Evolutionary conservation across 2,113 vertebrate species (phyloP).

Genomic region (Okapia johnstoni): DNA sequence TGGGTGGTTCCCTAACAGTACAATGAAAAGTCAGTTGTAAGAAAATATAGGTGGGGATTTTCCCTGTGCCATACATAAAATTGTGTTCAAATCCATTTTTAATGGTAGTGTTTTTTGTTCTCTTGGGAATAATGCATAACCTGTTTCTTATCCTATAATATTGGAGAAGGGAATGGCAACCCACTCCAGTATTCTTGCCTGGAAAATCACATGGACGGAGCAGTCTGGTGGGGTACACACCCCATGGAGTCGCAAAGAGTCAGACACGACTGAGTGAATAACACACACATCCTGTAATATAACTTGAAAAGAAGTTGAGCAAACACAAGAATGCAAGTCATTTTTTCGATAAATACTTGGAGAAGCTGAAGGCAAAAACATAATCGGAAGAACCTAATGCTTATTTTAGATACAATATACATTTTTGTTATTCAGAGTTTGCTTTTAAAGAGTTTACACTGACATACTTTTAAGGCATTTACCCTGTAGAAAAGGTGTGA

Average conservation of each 20-base stretch:
- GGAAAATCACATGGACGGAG: not conserved
- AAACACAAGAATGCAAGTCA: not conserved
- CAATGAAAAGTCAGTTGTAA: not conserved
- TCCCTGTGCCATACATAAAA: not conserved
- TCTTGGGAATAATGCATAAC: not conserved
- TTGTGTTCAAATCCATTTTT: not conserved
- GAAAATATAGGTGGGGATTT: not conserved
- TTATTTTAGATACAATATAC: not conserved
- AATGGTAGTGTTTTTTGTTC: not conserved
- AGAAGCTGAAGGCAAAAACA: not conserved
- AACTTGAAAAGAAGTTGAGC: constrained; percentile 15
- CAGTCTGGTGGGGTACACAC: not conserved
- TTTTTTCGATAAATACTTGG: not conserved
- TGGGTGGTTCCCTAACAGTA: not conserved
- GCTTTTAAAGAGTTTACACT: not conserved
- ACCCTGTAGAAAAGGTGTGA: not conserved
- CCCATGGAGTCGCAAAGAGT: not conserved
- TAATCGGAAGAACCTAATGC: not conserved
- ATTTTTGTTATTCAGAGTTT: not conserved
- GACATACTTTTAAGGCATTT: not conserved
- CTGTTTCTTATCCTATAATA: not conserved
- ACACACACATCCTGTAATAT: not conserved
- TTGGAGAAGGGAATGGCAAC: not conserved
- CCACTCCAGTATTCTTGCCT: not conserved
- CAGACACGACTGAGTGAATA: not conserved